These are phyloP conservation scores for Stenodera caucasica DNA, from an alignment of 2,888 invertebrate genomes.

Conservation along the genomic window DNA sequence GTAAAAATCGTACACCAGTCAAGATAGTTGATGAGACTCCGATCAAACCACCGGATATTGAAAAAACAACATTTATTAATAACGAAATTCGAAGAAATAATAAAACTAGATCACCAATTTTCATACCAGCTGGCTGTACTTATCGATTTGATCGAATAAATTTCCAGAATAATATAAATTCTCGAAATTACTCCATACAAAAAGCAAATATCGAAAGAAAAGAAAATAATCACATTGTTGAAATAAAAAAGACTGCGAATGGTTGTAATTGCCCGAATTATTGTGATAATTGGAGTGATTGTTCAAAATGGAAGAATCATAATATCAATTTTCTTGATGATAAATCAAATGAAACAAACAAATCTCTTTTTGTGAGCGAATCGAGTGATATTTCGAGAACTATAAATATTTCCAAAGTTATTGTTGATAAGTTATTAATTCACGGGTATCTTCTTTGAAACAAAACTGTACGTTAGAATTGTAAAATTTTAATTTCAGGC, in stretches of 20 bases:
- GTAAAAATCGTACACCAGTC: neutral
- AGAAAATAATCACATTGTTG: neutral
- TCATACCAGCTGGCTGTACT: neutral
- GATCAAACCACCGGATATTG: neutral
- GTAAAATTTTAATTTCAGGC: neutral
- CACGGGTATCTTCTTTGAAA: neutral
- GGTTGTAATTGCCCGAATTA: neutral
- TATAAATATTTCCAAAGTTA: neutral
- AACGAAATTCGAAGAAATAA: neutral
- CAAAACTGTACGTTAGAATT: neutral
- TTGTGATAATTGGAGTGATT: neutral
- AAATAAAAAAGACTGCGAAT: neutral
- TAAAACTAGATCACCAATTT: neutral
- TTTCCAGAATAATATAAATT: neutral
- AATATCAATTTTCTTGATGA: neutral
- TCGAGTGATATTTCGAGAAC: neutral
- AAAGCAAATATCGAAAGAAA: neutral
- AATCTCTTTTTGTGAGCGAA: neutral
- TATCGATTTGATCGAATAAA: neutral
- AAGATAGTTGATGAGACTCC: neutral
- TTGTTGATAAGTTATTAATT: neutral
- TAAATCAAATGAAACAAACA: neutral
- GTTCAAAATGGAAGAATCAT: neutral
- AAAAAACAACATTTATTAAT: neutral
- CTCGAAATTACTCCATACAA: neutral